Base-by-base conservation (phyloP, 2,113 vertebrate genomes). In the Hemicordylus capensis region DNA sequence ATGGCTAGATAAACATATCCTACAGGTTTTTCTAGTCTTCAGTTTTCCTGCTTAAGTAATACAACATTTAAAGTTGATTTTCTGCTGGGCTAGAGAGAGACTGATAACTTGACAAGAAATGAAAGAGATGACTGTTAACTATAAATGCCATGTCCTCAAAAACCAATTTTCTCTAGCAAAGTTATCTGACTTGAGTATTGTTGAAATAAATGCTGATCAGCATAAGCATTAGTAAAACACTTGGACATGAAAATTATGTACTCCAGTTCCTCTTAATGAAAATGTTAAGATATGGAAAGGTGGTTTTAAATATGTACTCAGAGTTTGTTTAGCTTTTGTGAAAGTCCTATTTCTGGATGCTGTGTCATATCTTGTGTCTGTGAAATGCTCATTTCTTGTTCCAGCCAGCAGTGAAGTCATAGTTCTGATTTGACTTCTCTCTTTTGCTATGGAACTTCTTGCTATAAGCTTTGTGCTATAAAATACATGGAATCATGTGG, bases 401-500 rank as follows among this genome's bases (percentile, higher is more conserved):
- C 75, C 39, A 2, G 15, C 28, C 66, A 82, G 42, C 87, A 63
- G 20, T 75, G 72, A 86, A 79, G 86, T 28, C 5, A 3, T 79
- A 7, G 14, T 54, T 39, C 0, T 72, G 6, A 28, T 54, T 59
- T 88, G 19, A 63, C 15, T 84, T 61, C 10, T 28, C 10, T 88
- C 17, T 59, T 4, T 85, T 93, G 80, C 80, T 80, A 31, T 54
- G 66, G 28, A 44, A 63, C 10, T 46, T 61, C 34, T 72, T 86
- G 34, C 85, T 83, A 51, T 59, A 80, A 59, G 17, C 54, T 90
- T 88, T 89, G 14, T 24, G 48, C 8, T 61, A 1, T 1, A 80
- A 6, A 31, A 80, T 10, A 77, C 75, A 78, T 34, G 74, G 31
- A 66, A 56, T 80, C 34, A 1, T 69, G 0, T 28, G 46, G 54